A percentile compares a stretch with the other conserved stretches of the same genome.
Conservation (phyloP, 2,888 invertebrate genomes). For the Heliconius ismenius region DNA sequence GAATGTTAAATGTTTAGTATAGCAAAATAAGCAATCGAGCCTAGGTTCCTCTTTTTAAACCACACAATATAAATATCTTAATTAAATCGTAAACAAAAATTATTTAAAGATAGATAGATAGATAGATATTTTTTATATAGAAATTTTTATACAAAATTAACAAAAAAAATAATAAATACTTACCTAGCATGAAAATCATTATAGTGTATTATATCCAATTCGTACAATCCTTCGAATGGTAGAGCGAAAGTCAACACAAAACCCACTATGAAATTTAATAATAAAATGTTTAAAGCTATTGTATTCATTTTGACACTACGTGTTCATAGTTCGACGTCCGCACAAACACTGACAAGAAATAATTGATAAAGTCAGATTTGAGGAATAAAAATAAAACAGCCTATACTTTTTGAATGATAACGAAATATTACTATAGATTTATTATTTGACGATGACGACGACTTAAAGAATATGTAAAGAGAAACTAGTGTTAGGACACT, state of each 20-base stretch:
- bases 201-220: conserved; percentile 81
- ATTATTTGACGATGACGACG: background rate
- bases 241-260: conserved; percentile 56
- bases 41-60: too few species aligned
- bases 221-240: conserved; percentile 72
- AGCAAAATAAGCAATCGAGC: too few species aligned
- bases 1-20: too few species aligned
- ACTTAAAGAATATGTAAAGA: background rate
- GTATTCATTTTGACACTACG: conserved; percentile 38
- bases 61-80: background rate
- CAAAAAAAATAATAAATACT: conserved; percentile 43
- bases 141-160: background rate
- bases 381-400: background rate
- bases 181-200: conserved; percentile 83
- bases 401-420: background rate
- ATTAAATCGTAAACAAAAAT: background rate
- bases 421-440: background rate
- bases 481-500: background rate
- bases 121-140: background rate
- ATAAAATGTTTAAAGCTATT: conserved; percentile 41
- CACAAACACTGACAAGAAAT: conserved; percentile 35
- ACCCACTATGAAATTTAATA: conserved; percentile 43
- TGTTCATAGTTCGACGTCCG: conserved; percentile 32
- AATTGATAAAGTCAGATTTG: background rate
- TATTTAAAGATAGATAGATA: too few species aligned